Evolutionary conservation across 2,888 invertebrate species (phyloP).

Genomic region (Aquatica leii): DNA sequence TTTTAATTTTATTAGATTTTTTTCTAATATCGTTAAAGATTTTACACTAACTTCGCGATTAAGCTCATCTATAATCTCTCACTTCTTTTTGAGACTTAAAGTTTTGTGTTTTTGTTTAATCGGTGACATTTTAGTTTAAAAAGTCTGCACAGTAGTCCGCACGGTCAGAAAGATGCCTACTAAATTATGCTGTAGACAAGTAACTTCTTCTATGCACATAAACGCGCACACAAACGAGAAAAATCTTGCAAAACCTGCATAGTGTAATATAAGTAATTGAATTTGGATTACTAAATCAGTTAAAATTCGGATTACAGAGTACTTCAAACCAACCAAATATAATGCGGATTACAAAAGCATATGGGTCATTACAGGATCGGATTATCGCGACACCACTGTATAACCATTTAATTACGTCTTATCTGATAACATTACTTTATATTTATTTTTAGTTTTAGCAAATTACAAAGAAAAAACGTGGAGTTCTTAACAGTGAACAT

Average conservation of each 20-base stretch:
- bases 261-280: too few species aligned
- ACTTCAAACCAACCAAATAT: neutral
- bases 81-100: neutral
- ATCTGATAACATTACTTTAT: too few species aligned
- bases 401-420: too few species aligned
- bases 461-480: too few species aligned
- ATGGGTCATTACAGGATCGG: neutral
- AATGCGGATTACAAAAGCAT: too few species aligned
- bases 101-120: neutral
- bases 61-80: neutral
- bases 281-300: too few species aligned
- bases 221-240: neutral
- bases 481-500: too few species aligned
- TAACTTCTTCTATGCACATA: neutral
- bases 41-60: neutral
- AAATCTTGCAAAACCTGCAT: neutral
- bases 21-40: neutral
- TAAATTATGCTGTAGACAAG: neutral
- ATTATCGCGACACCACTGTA: constrained; percentile 2
- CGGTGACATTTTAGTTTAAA: neutral
- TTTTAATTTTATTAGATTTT: neutral
- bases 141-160: too few species aligned
- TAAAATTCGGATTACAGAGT: constrained; percentile 3
- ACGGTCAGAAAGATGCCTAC: too few species aligned
- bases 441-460: too few species aligned